Conservation (phyloP, 2,113 vertebrate genomes). For the Leptobrachium leishanense region DNA sequence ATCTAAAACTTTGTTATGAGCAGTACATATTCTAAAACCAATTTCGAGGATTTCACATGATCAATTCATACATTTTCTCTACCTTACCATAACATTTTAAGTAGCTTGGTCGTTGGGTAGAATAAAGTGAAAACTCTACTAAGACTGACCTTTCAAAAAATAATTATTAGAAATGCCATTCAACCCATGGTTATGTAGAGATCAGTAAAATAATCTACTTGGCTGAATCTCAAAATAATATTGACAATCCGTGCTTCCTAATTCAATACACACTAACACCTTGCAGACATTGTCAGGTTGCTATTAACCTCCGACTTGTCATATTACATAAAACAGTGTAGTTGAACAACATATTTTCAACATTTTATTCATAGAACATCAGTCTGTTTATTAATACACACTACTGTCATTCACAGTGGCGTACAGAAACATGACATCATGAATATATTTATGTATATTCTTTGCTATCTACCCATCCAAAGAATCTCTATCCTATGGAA, state of each 20-base stretch:
- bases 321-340: not conserved
- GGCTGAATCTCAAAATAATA: not conserved
- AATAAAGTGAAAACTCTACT: too few species aligned
- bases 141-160: too few species aligned
- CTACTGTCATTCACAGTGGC: too few species aligned
- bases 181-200: not conserved
- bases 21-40: not conserved
- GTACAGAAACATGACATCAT: too few species aligned
- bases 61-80: not conserved
- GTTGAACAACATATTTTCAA: not conserved
- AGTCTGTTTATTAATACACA: too few species aligned
- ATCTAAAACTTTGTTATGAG: not conserved
- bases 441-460: too few species aligned
- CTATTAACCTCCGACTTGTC: not conserved
- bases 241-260: not conserved
- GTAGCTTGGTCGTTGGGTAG: too few species aligned
- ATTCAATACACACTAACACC: not conserved
- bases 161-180: too few species aligned
- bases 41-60: not conserved
- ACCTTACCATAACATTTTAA: not conserved
- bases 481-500: too few species aligned
- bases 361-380: not conserved
- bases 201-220: not conserved
- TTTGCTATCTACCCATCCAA: too few species aligned
- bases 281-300: not conserved